A percentile compares a stretch with the other conserved stretches of the same genome.
phyloP scores from a whole-genome alignment of 2,888 invertebrate species.

The Yponomeuta plumbellus region DNA sequence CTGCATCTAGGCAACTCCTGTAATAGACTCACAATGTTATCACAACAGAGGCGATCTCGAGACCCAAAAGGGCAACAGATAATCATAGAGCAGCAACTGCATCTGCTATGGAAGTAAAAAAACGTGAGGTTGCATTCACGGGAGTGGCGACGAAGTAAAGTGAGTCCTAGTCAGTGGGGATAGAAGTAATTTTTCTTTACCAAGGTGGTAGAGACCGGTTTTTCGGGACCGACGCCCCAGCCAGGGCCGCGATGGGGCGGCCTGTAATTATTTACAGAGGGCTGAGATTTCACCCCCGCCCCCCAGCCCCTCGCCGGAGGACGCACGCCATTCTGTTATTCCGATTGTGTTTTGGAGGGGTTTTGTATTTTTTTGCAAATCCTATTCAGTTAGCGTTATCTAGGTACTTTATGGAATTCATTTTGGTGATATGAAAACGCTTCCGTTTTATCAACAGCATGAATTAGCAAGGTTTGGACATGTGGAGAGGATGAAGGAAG shows the following conservation, averaged over 20 bases:
- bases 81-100: slow-evolving; percentile 13
- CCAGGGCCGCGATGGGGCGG: slow-evolving; percentile 11
- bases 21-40: not conserved
- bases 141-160: not conserved
- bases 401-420: no score
- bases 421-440: no score
- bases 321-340: slow-evolving; percentile 3
- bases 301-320: slow-evolving; percentile 27
- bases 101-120: not conserved
- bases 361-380: not conserved
- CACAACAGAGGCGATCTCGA: slow-evolving; percentile 2
- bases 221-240: slow-evolving; percentile 12
- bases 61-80: slow-evolving; percentile 4
- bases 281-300: slow-evolving; percentile 50
- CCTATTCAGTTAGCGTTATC: not conserved
- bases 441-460: no score
- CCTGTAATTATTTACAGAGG: slow-evolving; percentile 68
- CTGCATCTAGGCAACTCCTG: not conserved
- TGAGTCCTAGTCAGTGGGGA: not conserved
- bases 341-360: slow-evolving; percentile 2
- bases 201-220: slow-evolving; percentile 10
- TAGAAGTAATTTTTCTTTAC: not conserved
- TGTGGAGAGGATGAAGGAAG: no score
- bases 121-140: slow-evolving; percentile 7
- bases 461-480: no score